Evolutionary conservation across 2,888 invertebrate genomes (phyloP), one percentile per base, ranked within the genome.

Genomic region (Ellobium chinense): DNA sequence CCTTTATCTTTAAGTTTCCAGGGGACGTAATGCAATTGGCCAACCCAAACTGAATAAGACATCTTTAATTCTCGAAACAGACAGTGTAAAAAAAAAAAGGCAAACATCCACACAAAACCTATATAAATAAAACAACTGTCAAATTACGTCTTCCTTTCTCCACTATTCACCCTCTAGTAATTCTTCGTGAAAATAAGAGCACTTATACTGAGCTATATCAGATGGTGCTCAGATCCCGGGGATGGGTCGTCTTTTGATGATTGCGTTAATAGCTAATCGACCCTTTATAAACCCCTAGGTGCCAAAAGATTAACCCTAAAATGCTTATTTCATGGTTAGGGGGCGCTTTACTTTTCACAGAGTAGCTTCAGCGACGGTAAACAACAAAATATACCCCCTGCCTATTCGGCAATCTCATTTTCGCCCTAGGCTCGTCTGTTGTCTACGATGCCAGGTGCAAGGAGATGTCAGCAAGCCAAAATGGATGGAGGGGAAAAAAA

Each of bases 361-460:
- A 0, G 1, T 31, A 34, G 21, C 18, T 66, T 37, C 12, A 7
- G 7, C 21, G 14, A 1, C 12, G 21, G n/a, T 66, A 39, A 66
- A n/a, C n/a, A n/a, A 37, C n/a, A 54, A 69, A 69, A 69, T 21
- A 54, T 46, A 7, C 68, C 27, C 69, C 29, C 31, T 37, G 69
- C 69, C 29, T 46, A 46, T 37, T 29, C 29, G 68, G 54, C 54
- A 69, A 56, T 21, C 12, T 5, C 1, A 34, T 12, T 56, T 56
- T 24, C 69, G 69, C 37, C 54, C 31, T 31, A 54, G 46, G 31
- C 69, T 24, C 18, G 31, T 29, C 54, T 54, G 54, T 69, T 69
- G 54, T 69, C 69, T 69, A 54, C 54, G 54, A 54, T 69, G 69
- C 69, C 69, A 69, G 69, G 54, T 69, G 69, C 54, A 34, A 31